Evolutionary conservation across 2,888 invertebrate species (phyloP).

Genomic region (Leucophora obtusa): DNA sequence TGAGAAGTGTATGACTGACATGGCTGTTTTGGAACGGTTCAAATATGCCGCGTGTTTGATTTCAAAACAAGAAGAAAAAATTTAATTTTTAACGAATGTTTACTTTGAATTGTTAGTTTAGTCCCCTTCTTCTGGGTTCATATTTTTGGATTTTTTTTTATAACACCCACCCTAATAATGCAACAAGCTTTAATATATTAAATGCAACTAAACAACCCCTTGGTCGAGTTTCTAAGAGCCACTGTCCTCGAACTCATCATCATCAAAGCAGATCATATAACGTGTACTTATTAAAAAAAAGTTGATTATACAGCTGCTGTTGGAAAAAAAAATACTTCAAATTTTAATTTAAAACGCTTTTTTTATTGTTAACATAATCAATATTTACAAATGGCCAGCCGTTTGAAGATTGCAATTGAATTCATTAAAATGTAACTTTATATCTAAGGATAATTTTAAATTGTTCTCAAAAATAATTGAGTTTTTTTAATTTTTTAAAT

Average conservation of each 20-base stretch:
- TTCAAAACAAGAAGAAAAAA: constrained; percentile 3
- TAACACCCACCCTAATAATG: constrained; percentile 4
- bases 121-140: not conserved
- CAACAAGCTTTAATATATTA: constrained; percentile 3
- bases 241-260: not conserved
- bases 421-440: constrained; percentile 19
- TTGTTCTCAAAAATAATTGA: not conserved
- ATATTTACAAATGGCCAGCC: constrained; percentile 32
- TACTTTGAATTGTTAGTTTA: constrained; percentile 53
- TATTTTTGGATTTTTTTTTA: constrained; percentile 11
- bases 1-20: constrained; percentile 41
- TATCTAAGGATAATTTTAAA: not conserved
- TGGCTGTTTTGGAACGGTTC: not conserved
- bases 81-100: constrained; percentile 14
- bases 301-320: constrained; percentile 46
- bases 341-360: constrained; percentile 37
- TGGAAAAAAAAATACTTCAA: constrained; percentile 29
- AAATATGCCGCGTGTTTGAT: constrained; percentile 43
- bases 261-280: constrained; percentile 29
- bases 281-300: constrained; percentile 24
- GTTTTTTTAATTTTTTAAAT: no score
- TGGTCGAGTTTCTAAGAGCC: not conserved
- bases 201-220: constrained; percentile 21
- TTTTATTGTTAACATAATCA: constrained; percentile 14
- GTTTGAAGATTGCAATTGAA: constrained; percentile 11